phyloP scores from a whole-genome alignment of 2,888 invertebrate genomes.

The Diaprepes abbreviatus region DNA sequence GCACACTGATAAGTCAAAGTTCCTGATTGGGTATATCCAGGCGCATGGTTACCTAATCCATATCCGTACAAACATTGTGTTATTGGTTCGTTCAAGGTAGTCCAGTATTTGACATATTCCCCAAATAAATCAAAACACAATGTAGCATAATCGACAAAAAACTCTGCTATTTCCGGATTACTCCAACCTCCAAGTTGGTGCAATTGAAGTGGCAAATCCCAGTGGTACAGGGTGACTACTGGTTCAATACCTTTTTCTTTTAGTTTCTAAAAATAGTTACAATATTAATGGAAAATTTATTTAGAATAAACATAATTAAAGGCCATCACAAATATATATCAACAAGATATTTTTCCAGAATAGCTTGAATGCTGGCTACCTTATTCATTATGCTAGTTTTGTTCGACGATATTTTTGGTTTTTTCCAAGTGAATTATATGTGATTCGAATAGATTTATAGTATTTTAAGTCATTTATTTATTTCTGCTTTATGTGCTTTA shows the following conservation, averaged over 20 bases:
- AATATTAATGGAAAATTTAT: background rate
- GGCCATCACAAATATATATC: too few species aligned
- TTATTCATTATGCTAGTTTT: too few species aligned
- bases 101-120: constrained; percentile 74
- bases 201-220: constrained; percentile 55
- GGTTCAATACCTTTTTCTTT: constrained; percentile 69
- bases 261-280: constrained; percentile 17
- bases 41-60: constrained; percentile 22
- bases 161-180: constrained; percentile 73
- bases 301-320: constrained; percentile 59
- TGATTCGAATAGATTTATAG: too few species aligned
- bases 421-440: too few species aligned
- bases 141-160: constrained; percentile 73
- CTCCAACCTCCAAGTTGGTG: constrained; percentile 76
- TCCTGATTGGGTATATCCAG: constrained; percentile 23
- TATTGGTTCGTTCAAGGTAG: constrained; percentile 74
- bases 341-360: too few species aligned
- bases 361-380: too few species aligned
- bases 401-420: too few species aligned
- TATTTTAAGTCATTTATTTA: too few species aligned
- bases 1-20: constrained; percentile 23
- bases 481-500: too few species aligned
- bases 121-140: constrained; percentile 72
- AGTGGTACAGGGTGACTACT: constrained; percentile 75
- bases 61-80: constrained; percentile 32